Evolutionary conservation across 2,888 invertebrate genomes (phyloP), one percentile per base, ranked within the genome.

Genomic region (Drosophila testacea): DNA sequence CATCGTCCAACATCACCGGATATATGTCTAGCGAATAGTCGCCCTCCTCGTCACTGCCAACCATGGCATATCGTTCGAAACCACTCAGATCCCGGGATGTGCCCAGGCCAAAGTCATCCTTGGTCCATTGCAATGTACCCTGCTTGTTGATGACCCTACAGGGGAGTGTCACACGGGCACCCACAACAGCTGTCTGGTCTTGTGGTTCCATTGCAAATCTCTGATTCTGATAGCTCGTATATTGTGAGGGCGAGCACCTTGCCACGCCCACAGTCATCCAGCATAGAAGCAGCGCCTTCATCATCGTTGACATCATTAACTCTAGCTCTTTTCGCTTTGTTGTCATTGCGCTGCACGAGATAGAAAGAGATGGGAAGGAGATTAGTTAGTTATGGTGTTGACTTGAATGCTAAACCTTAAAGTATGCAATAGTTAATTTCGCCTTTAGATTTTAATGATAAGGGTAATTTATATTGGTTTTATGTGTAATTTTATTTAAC

Each of bases 81-180:
- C 97, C 98, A 59, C 96, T 96, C 71, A 99, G 94, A 84, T 97
- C 96, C 68, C 98, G 94, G 82, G 97, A 96, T 0, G 96, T 95
- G 7, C 99, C 99, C 57, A 99, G 94, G 0, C 98, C 99, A 89
- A 98, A 99, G 91, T 98, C 98, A 90, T 98, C 98, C 91, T 98
- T 97, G 55, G 98, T 98, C 99, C 99, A 99, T 92, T 99, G 99
- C 59, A 99, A 94, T 55, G 96, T 95, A 0, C 99, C 99, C 71
- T 95, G 95, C 92, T 98, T 97, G 92, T 97, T 96, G 90, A 97
- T 95, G 41, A 98, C 97, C 41, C 97, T 94, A 92, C 98, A 99
- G 28, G 97, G 97, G 67, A 98, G 93, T 9, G 97, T 97, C 47
- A 98, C 97, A 67, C 96, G 95, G 70, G 96, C 96, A 22, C 98